Evolutionary conservation across 2,797 vertebrate species (phyloP), one percentile per base, ranked within the genome.

Genomic region (Rhodeus uyekii): DNA sequence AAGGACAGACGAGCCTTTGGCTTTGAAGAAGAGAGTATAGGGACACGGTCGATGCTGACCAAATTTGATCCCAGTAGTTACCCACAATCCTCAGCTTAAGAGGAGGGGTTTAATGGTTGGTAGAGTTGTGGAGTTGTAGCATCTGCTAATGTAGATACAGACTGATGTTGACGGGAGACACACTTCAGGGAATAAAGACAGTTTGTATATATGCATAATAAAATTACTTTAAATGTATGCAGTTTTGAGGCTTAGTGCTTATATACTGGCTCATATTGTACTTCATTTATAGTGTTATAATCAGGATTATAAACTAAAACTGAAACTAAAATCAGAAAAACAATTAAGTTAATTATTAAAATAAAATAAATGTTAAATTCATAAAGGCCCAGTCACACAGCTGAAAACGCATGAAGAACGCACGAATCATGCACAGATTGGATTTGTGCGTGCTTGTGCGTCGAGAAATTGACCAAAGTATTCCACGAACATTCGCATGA

Each of bases 61-160:
- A 83, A 75, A 75, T 67, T 67, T 82, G 60, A 82, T 55, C 61
- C 71, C 60, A 39, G 72, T 65, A 75, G 18, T 75, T 82, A 81
- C 71, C 80, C 71, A 75, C 61, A 82, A 75, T 82, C 80, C 71
- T 58, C 2, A 3, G 69, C 18, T 65, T 65, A 48, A 39, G 60
- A 81, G 44, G 44, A 53, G 44, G 46, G 80, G 36, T 65, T 53
- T 82, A 42, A 46, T 34, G 71, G 60, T 38, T 55, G 24, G 60
- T 29, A 38, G 39, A 81, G 27, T 22, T 48, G 14, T 34, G 42
- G 34, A 32, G 46, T 67, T 44, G 71, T 67, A 72, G 24, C 34
- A 82, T 63, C 46, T 55, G 71, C 10, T 44, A 39, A 19, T 42
- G 48, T 67, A 55, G 46, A 82, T 76, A 58, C 3, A 82, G 72